Base-by-base conservation (phyloP, 2,797 vertebrate species). In the Melanotaenia parkinsoni region DNA sequence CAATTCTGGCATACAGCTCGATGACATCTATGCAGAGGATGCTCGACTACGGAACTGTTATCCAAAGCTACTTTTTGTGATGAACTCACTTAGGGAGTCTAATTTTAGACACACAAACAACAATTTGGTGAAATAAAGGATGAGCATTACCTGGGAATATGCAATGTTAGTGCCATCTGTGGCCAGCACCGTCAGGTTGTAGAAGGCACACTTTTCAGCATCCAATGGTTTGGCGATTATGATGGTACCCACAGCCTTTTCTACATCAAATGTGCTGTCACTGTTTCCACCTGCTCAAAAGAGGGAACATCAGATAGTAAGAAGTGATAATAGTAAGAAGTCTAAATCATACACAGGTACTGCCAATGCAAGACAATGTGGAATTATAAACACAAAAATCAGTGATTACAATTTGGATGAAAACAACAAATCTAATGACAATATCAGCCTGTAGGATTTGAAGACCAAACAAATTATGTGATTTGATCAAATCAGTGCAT, bases 161-260 rank as follows among this genome's bases (percentile, higher is more conserved):
- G 96, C 96, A 43, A 93, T 86, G 77, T 95, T 97, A 79, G 95
- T 96, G 67, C 97, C 97, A 45, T 98, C 97, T 9, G 96, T 97
- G 87, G 96, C 96, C 83, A 96, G 95, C 85, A 98, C 93, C 1
- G 94, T 97, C 92, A 98, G 95, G 84, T 98, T 98, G 91, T 97
- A 98, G 82, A 95, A 91, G 53, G 95, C 96, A 70, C 95, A 93
- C 82, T 96, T 96, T 81, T 99, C 98, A 5, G 98, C 96, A 59
- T 99, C 98, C 92, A 99, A 85, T 66, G 96, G 96, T 81, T 95
- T 97, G 66, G 97, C 97, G 24, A 99, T 97, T 86, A 99, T 92
- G 89, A 99, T 95, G 67, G 96, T 98, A 20, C 98, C 98, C 28
- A 95, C 92, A 24, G 95, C 95, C 88, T 98, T 98, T 86, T 97